These are phyloP conservation scores for Campoletis raptor DNA, from an alignment of 2,888 invertebrate species.

Conservation along the genomic window DNA sequence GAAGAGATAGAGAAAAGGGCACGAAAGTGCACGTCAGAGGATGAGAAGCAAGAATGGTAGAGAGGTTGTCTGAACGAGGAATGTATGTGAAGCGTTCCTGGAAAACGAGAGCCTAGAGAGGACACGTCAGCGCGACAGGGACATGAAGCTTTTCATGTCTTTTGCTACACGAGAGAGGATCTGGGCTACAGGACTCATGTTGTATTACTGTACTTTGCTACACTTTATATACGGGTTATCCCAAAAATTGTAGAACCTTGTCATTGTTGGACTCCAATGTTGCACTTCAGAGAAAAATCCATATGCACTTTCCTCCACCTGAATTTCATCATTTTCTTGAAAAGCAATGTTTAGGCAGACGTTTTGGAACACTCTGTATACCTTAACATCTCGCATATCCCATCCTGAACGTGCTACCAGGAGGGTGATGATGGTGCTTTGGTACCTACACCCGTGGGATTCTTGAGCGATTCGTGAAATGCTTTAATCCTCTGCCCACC, in stretches of 20 bases:
- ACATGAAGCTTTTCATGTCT: slow-evolving; percentile 46
- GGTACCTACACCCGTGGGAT: slow-evolving; percentile 59
- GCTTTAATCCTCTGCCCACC: slow-evolving; percentile 44
- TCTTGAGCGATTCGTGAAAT: slow-evolving; percentile 63
- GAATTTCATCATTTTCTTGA: background rate
- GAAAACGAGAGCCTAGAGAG: slow-evolving; percentile 57
- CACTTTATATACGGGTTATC: slow-evolving; percentile 6
- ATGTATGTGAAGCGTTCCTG: slow-evolving; percentile 57
- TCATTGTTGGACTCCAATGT: background rate
- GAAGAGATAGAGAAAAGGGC: slow-evolving; percentile 23
- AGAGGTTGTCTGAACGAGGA: slow-evolving; percentile 45
- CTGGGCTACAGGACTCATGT: slow-evolving; percentile 23
- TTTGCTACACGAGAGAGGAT: slow-evolving; percentile 26
- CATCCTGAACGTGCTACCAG: slow-evolving; percentile 8
- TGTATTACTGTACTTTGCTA: slow-evolving; percentile 19
- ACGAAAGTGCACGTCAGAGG: slow-evolving; percentile 39
- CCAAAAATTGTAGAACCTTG: background rate
- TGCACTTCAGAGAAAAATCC: background rate
- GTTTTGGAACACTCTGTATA: slow-evolving; percentile 12
- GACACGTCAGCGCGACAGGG: slow-evolving; percentile 62
- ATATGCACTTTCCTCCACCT: background rate
- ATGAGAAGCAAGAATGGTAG: slow-evolving; percentile 34
- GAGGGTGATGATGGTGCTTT: slow-evolving; percentile 52
- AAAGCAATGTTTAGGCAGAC: background rate
- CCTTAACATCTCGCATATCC: slow-evolving; percentile 3